A percentile compares a stretch with the other conserved stretches of the same genome.
Conservation (phyloP, 2,113 vertebrate genomes). For the Gulo gulo region DNA sequence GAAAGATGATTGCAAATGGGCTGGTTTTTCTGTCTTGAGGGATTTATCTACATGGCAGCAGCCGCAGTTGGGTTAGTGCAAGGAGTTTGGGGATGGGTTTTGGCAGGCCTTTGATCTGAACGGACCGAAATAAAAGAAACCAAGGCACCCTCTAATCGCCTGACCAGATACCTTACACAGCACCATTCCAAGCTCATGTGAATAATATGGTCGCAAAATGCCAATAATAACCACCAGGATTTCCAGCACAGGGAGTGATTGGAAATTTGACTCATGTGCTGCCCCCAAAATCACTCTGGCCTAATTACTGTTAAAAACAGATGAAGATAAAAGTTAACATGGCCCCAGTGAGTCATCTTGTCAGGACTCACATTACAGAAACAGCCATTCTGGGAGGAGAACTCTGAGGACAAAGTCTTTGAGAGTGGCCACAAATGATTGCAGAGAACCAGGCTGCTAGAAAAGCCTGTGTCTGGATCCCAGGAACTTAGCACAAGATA, state of each 20-base stretch:
- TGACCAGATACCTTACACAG: constrained; percentile 69
- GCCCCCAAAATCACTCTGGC: constrained; percentile 56
- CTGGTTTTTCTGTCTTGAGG: not conserved
- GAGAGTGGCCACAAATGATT: constrained; percentile 73
- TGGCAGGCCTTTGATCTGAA: not conserved
- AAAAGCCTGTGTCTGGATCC: constrained; percentile 65
- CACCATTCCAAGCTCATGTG: constrained; percentile 54
- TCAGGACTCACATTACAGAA: constrained; percentile 72
- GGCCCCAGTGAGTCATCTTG: constrained; percentile 73
- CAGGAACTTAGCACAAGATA: constrained; percentile 69
- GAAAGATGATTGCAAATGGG: not conserved
- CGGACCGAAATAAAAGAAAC: not conserved
- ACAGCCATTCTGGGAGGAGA: constrained; percentile 69
- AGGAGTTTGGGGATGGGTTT: not conserved
- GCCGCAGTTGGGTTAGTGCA: not conserved
- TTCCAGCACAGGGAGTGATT: constrained; percentile 73
- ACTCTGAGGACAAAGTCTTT: constrained; percentile 68
- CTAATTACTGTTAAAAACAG: constrained; percentile 79
- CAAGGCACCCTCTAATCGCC: constrained; percentile 46
- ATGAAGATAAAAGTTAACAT: constrained; percentile 79
- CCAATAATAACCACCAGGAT: constrained; percentile 56
- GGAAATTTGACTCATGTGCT: constrained; percentile 49
- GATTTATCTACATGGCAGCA: not conserved
- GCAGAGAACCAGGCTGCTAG: constrained; percentile 64
- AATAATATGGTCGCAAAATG: constrained; percentile 66